These are phyloP conservation scores for Macrotis lagotis DNA, from an alignment of 2,113 vertebrate genomes.

Conservation along the genomic window DNA sequence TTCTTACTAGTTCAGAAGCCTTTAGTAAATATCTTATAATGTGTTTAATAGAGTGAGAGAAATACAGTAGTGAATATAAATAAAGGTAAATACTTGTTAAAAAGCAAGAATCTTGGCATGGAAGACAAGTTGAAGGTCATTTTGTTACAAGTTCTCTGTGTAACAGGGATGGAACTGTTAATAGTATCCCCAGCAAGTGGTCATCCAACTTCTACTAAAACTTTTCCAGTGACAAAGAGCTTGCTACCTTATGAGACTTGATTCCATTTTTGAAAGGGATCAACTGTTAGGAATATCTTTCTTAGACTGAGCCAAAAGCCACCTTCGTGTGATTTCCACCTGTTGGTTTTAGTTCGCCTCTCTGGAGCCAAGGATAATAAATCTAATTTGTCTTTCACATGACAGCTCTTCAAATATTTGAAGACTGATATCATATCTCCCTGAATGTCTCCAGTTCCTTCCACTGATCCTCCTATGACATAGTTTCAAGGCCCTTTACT, in stretches of 20 bases:
- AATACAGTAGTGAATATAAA: background rate
- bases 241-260: background rate
- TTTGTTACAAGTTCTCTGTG: background rate
- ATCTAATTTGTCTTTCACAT: background rate
- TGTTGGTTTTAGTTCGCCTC: background rate
- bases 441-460: background rate
- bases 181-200: background rate
- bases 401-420: background rate
- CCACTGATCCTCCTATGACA: background rate
- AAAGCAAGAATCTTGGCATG: background rate
- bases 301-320: background rate
- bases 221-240: background rate
- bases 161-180: background rate
- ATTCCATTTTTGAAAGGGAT: conserved; percentile 1
- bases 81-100: background rate
- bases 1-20: background rate
- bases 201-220: background rate
- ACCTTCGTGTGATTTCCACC: background rate
- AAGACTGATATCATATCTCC: background rate
- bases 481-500: conserved; percentile 2
- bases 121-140: background rate
- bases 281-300: background rate
- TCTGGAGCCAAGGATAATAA: background rate
- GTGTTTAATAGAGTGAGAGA: background rate
- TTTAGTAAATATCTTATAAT: background rate